phyloP scores from a whole-genome alignment of 2,888 invertebrate genomes.

The Alloplasta piceator region DNA sequence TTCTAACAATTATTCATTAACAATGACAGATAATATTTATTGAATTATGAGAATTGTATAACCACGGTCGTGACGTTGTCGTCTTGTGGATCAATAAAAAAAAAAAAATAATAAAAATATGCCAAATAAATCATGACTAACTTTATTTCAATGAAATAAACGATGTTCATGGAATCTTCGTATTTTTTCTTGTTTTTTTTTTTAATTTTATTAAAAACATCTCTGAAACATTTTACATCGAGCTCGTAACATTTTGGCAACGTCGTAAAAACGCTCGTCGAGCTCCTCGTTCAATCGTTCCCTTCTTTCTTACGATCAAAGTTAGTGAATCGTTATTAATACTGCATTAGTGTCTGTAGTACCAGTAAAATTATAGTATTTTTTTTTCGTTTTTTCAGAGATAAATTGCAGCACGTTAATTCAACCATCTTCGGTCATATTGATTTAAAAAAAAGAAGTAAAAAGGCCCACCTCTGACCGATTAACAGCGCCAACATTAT shows the following conservation, averaged over 20 bases:
- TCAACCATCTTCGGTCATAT: conserved; percentile 45
- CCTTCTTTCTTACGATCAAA: conserved; percentile 32
- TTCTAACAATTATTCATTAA: not conserved
- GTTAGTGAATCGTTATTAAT: conserved; percentile 60
- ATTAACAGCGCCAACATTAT: conserved; percentile 45
- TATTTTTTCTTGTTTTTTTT: conserved; percentile 13
- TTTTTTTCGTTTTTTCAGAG: conserved; percentile 24
- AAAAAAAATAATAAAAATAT: conserved; percentile 38
- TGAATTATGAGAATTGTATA: conserved; percentile 32
- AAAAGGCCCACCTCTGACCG: conserved; percentile 17
- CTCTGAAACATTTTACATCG: conserved; percentile 43
- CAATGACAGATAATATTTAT: conserved; percentile 40
- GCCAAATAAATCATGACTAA: no score
- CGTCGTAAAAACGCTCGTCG: conserved; percentile 47
- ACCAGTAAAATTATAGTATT: conserved; percentile 48
- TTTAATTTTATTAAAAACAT: conserved; percentile 56
- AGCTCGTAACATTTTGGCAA: conserved; percentile 48
- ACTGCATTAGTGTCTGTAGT: conserved; percentile 60
- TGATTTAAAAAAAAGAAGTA: conserved; percentile 34
- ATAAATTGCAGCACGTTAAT: conserved; percentile 55
- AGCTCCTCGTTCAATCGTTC: conserved; percentile 16
- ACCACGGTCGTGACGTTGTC: conserved; percentile 44
- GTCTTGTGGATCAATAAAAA: conserved; percentile 50
- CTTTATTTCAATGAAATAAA: no score
- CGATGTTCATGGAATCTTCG: no score